Evolutionary conservation across 2,113 vertebrate genomes (phyloP), one percentile per base, ranked within the genome.

Genomic region (Phainopepla nitens): DNA sequence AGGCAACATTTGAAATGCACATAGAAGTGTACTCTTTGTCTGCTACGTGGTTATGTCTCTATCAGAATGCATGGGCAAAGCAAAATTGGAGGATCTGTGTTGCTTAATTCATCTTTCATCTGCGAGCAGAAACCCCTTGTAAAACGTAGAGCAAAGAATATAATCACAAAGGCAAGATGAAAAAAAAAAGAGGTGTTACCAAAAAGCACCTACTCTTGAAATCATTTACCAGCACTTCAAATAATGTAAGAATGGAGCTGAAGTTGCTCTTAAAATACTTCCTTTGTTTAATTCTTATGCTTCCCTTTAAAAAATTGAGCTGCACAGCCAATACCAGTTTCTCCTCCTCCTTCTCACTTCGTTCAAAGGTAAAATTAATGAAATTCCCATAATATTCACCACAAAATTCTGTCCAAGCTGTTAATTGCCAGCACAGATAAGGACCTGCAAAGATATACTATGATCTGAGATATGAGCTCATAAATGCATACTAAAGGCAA

Each of bases 341-440:
- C 1, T 5, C 2, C 3, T 1, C 0, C 13, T 36, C 10, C 51
- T 35, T 31, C 42, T 82, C 53, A 41, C 2, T 60, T 82, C 0
- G 33, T 66, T 65, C 24, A 61, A 60, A 83, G 6, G 3, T 24
- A 79, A 70, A 94, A 81, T 41, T 27, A 51, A 57, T 28, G 13
- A 70, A 78, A 84, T 82, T 65, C 22, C 20, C 39, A 39, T 39
- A 58, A 56, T 81, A 78, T 45, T 73, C 22, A 78, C 27, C 22
- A 23, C n/a, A 69, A 89, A 89, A 53, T 73, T 88, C 25, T 66
- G 7, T 44, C 24, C 11, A 70, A 62, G 12, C 3, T 79, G 8
- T 68, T 66, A 72, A 44, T 42, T 82, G 31, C 23, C 13, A 51
- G 24, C 51, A 77, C 39, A 39, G 39, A 39, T 39, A 20, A 20